Evolutionary conservation across 2,113 vertebrate genomes (phyloP).

Genomic region (Cricetomys ansorgei): DNA sequence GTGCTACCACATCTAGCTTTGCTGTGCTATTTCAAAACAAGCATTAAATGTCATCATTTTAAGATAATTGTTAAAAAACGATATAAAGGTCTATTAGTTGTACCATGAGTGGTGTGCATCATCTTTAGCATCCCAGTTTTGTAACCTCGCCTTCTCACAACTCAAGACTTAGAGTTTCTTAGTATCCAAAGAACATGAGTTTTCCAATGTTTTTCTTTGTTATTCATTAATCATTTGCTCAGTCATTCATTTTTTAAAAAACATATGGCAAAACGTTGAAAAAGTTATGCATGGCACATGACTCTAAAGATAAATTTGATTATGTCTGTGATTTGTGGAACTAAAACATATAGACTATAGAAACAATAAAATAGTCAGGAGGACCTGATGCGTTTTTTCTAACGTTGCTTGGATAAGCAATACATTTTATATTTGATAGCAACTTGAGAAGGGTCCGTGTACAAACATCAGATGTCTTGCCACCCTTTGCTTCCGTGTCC

Average conservation of each 20-base stretch:
- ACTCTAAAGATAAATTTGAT: neutral
- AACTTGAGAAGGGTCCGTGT: neutral
- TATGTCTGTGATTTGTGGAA: neutral
- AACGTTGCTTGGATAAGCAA: neutral
- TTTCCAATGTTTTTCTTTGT: neutral
- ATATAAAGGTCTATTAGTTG: neutral
- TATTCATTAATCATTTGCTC: neutral
- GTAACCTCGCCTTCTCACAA: neutral
- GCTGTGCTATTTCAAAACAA: slow-evolving; percentile 12
- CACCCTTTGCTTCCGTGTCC: neutral
- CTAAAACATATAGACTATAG: neutral
- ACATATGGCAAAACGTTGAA: neutral
- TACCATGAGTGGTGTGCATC: accelerated
- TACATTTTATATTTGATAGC: neutral
- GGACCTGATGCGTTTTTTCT: neutral
- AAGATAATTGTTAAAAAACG: neutral
- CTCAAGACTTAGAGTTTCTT: neutral
- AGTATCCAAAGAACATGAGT: neutral
- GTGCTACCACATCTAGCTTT: neutral
- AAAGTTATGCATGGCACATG: neutral
- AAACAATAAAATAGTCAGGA: neutral
- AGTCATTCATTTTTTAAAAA: neutral
- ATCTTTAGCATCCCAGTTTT: neutral
- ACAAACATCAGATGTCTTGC: neutral
- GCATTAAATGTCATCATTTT: neutral